Evolutionary conservation across 2,888 invertebrate species (phyloP).

Genomic region (Stratiomys singularior): DNA sequence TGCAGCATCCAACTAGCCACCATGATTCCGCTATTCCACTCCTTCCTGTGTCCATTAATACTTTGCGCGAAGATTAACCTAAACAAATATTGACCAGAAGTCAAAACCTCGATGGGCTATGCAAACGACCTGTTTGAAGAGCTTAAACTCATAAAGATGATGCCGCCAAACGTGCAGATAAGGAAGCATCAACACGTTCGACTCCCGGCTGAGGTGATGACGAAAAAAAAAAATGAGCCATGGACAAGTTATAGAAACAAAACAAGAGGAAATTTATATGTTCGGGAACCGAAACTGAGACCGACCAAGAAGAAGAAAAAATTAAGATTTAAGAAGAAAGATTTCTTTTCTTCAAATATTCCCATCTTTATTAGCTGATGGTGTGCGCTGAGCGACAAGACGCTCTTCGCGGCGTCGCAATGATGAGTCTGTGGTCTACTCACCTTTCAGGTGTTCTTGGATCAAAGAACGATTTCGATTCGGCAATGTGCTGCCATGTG

Average conservation of each 20-base stretch:
- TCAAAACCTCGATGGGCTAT: constrained; percentile 48
- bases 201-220: constrained; percentile 5
- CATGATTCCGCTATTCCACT: not conserved
- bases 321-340: not conserved
- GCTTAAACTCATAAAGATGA: constrained; percentile 49
- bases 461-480: not conserved
- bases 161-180: constrained; percentile 46
- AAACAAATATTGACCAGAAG: constrained; percentile 52
- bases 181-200: constrained; percentile 38
- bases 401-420: not conserved
- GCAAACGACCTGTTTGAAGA: constrained; percentile 52
- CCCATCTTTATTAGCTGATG: constrained; percentile 38
- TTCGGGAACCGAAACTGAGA: not conserved
- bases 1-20: not conserved
- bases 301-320: not conserved
- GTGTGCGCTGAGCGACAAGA: not conserved
- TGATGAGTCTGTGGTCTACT: constrained; percentile 9
- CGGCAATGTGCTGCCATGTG: no score
- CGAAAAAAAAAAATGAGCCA: not conserved
- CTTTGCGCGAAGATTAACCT: constrained; percentile 52
- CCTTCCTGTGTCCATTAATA: constrained; percentile 43
- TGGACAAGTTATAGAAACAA: not conserved
- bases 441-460: constrained; percentile 23
- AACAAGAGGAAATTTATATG: not conserved
- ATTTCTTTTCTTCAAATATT: constrained; percentile 29